Evolutionary conservation across 1,140 invertebrate species (phyloP), one percentile per base, ranked within the genome.

Genomic region (Brachionus calyciflorus): DNA sequence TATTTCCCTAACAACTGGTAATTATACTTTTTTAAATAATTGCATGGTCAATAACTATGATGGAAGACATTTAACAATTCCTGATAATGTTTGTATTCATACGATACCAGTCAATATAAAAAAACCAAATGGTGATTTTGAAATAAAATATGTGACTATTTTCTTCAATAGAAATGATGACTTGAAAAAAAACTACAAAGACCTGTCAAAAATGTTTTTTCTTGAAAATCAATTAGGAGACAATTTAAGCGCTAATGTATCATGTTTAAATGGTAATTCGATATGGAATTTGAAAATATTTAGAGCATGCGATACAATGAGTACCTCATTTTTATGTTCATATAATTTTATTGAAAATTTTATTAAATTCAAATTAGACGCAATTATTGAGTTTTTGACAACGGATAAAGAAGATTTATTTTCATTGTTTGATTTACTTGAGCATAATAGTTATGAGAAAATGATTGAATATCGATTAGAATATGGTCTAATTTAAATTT

Each of bases 241-340:
- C 1, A 24, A 21, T 60, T 21, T 33, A n/a, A n/a, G n/a, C 1
- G 14, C 21, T n/a, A 46, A 65, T 12, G 17, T 19, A 26, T n/a
- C 17, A 14, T 21, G 17, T 44, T 14, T 17, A 12, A 44, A 44
- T 65, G 2, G 40, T 28, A 51, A 24, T 51, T 37, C 46, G 10
- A 73, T 73, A 21, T 73, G 69, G 69, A 55, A 41, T 55, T 51
- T 73, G 9, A 49, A 49, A 33, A n/a, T 73, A 10, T 73, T 51
- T 26, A 19, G 19, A 73, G 28, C 69, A 0, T 49, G 10, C 12
- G 69, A 73, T 24, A 30, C 69, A 55, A 55, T 55, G 46, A 73
- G 69, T 30, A 24, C 49, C 1, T 73, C 69, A 3, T 73, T 73
- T 37, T 51, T 37, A 0, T 7, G 51, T 37, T 30, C 69, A 14